A percentile compares a stretch with the other conserved stretches of the same genome.
Conservation (phyloP, 1,140 invertebrate genomes). For the Zaprionus inermis region DNA sequence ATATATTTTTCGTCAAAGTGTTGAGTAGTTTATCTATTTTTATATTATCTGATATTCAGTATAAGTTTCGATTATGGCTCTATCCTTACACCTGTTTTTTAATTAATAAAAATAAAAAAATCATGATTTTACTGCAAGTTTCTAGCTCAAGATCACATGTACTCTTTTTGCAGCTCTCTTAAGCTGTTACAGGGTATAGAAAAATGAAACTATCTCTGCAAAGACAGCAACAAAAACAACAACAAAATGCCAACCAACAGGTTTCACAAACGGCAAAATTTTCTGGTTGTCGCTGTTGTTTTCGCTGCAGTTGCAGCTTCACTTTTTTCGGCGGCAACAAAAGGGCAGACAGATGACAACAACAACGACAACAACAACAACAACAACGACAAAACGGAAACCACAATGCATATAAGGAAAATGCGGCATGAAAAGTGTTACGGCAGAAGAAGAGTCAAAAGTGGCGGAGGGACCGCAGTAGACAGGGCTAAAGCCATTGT, state of each 20-base stretch:
- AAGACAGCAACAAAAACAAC: constrained; percentile 7
- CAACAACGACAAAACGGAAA: constrained; percentile 35
- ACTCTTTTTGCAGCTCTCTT: neutral
- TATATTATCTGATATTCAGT: too few species aligned
- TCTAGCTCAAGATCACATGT: neutral
- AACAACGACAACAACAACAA: constrained; percentile 25
- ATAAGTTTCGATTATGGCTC: too few species aligned
- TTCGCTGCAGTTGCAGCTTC: constrained; percentile 21
- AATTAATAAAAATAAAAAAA: too few species aligned
- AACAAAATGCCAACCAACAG: constrained; percentile 43
- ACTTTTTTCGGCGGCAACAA: constrained; percentile 37
- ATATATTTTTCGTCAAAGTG: too few species aligned
- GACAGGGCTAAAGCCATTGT: neutral
- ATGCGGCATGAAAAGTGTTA: constrained; percentile 31
- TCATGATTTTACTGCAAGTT: neutral
- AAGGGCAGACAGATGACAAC: constrained; percentile 26
- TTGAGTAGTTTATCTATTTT: too few species aligned
- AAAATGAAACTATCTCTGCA: constrained; percentile 28
- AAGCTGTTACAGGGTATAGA: constrained; percentile 11
- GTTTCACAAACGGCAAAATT: constrained; percentile 36
- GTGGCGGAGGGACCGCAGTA: neutral
- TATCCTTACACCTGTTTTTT: too few species aligned
- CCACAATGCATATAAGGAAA: constrained; percentile 24
- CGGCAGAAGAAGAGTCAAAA: neutral
- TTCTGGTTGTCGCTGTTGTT: constrained; percentile 17